Evolutionary conservation across 2,888 invertebrate species (phyloP).

Genomic region (Homarus gammarus): DNA sequence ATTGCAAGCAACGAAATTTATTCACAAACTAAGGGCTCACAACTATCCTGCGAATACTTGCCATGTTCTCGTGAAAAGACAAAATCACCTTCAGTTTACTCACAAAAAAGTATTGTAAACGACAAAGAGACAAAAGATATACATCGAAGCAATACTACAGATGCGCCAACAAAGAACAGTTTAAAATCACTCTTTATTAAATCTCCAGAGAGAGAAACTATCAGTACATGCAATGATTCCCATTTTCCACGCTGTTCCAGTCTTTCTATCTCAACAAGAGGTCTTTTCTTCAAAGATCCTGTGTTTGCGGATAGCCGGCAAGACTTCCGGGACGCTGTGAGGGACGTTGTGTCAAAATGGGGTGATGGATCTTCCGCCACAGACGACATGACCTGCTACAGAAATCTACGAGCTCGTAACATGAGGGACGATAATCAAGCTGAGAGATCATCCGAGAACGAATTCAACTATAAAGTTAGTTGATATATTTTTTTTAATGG

Average conservation of each 20-base stretch:
- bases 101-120: too few relatives aligned
- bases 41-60: background rate
- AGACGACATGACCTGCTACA: conserved; percentile 62
- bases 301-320: conserved; percentile 58
- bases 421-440: conserved; percentile 70
- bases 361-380: background rate
- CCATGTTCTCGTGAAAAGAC: background rate
- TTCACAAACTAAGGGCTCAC: background rate
- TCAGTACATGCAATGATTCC: background rate
- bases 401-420: conserved; percentile 50
- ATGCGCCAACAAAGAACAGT: too few relatives aligned
- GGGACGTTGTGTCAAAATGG: conserved; percentile 59
- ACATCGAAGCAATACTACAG: too few relatives aligned
- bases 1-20: background rate
- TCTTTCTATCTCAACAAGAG: conserved; percentile 37
- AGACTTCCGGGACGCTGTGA: conserved; percentile 68
- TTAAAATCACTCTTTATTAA: too few relatives aligned
- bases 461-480: conserved; percentile 40
- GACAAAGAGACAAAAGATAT: too few relatives aligned
- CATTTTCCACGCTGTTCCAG: background rate
- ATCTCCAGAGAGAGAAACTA: too few relatives aligned
- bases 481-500: too few relatives aligned
- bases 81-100: too few relatives aligned
- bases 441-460: conserved; percentile 41
- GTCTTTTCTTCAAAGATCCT: conserved; percentile 67